phyloP scores from a whole-genome alignment of 2,888 invertebrate species.

The Sycophila texana region DNA sequence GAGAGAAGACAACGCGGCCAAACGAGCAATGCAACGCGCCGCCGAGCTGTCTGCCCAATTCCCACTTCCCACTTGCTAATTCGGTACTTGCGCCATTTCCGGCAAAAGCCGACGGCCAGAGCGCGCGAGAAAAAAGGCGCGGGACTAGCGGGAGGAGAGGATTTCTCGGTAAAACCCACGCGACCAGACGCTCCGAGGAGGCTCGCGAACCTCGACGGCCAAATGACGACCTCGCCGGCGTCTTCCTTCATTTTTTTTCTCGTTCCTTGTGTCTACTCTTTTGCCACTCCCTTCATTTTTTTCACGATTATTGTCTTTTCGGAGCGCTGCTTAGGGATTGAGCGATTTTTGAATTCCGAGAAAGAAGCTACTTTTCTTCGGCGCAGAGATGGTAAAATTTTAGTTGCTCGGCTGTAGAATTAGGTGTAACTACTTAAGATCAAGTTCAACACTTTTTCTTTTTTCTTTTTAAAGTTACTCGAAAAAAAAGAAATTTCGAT shows the following conservation, averaged over 20 bases:
- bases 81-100: slow-evolving; percentile 71
- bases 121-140: slow-evolving; percentile 11
- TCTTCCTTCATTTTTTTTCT: background rate
- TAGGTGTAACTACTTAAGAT: no score
- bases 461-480: no score
- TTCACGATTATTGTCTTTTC: background rate
- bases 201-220: background rate
- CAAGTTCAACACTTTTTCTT: no score
- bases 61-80: slow-evolving; percentile 68
- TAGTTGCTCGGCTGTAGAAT: no score
- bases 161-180: slow-evolving; percentile 70
- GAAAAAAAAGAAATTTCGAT: no score
- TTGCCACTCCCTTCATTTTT: background rate
- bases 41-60: slow-evolving; percentile 72
- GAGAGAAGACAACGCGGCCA: slow-evolving; percentile 40
- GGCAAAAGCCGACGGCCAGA: slow-evolving; percentile 64
- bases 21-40: slow-evolving; percentile 64
- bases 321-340: background rate
- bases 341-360: background rate
- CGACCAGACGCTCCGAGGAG: slow-evolving; percentile 31
- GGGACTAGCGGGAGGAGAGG: slow-evolving; percentile 44
- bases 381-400: no score
- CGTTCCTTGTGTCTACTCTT: background rate
- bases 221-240: slow-evolving; percentile 22
- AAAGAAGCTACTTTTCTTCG: no score